These are phyloP conservation scores for Pomacea maculata DNA, from an alignment of 1,140 invertebrate species.

Conservation along the genomic window DNA sequence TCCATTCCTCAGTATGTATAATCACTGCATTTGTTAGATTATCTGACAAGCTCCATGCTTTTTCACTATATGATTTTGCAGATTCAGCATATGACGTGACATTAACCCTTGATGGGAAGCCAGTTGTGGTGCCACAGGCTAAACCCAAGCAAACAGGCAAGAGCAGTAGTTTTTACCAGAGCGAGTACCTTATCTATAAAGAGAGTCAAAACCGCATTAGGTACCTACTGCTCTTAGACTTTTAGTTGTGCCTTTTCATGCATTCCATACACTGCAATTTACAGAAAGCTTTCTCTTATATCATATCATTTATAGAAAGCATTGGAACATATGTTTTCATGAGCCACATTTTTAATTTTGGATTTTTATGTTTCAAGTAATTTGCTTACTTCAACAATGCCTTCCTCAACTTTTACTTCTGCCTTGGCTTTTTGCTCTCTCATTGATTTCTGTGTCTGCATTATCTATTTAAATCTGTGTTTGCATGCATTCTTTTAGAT, in stretches of 20 bases:
- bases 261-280: background rate
- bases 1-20: no score
- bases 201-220: conserved; percentile 65
- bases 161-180: conserved; percentile 61
- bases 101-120: conserved; percentile 59
- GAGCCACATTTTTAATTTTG: background rate
- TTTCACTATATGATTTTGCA: conserved; percentile 31
- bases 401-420: background rate
- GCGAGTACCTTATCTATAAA: conserved; percentile 67
- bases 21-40: no score
- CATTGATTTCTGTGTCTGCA: no score
- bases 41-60: no score
- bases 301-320: background rate
- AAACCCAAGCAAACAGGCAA: conserved; percentile 49
- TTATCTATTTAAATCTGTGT: no score
- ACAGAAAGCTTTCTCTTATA: background rate
- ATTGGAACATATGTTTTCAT: background rate
- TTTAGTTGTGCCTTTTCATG: conserved; percentile 29
- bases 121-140: conserved; percentile 64
- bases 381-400: background rate
- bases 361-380: background rate
- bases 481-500: no score
- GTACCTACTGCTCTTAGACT: conserved; percentile 60
- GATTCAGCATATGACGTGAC: conserved; percentile 59
- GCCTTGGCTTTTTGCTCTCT: no score